Evolutionary conservation across 2,888 invertebrate genomes (phyloP).

Genomic region (Phrixothrix hirtus): DNA sequence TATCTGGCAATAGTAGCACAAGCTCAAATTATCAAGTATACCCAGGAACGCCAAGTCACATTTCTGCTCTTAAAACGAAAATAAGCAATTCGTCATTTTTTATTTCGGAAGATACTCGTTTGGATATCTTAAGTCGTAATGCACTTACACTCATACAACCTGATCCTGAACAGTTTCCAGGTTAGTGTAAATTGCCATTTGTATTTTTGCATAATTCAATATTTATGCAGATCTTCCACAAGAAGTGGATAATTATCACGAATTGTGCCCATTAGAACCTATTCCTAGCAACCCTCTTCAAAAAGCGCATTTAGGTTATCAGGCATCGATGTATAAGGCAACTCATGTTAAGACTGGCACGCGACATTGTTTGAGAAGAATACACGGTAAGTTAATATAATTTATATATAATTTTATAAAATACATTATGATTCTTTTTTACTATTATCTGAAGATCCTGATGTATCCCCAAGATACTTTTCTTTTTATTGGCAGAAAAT

Average conservation of each 20-base stretch:
- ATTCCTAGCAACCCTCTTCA: constrained; percentile 60
- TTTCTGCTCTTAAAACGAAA: constrained; percentile 60
- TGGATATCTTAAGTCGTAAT: constrained; percentile 77
- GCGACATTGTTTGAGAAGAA: constrained; percentile 82
- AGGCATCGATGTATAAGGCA: constrained; percentile 89
- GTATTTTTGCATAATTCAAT: background rate
- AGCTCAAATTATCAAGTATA: constrained; percentile 63
- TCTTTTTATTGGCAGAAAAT: no score
- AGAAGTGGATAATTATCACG: constrained; percentile 89
- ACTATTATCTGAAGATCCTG: no score
- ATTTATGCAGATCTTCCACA: constrained; percentile 71
- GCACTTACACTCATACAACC: constrained; percentile 73
- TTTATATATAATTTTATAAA: no score
- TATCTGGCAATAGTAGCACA: constrained; percentile 47
- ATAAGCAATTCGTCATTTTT: constrained; percentile 71
- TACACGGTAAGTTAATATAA: no score
- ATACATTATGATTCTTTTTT: no score
- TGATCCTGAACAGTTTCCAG: constrained; percentile 67
- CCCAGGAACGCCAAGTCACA: constrained; percentile 65
- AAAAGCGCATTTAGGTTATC: constrained; percentile 72
- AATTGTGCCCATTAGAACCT: constrained; percentile 83
- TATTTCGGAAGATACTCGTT: constrained; percentile 80
- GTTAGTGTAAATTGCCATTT: constrained; percentile 41
- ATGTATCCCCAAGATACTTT: no score
- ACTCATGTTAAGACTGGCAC: constrained; percentile 84